Base-by-base conservation (phyloP, 1,140 invertebrate genomes). In the Homalodisca vitripennis region DNA sequence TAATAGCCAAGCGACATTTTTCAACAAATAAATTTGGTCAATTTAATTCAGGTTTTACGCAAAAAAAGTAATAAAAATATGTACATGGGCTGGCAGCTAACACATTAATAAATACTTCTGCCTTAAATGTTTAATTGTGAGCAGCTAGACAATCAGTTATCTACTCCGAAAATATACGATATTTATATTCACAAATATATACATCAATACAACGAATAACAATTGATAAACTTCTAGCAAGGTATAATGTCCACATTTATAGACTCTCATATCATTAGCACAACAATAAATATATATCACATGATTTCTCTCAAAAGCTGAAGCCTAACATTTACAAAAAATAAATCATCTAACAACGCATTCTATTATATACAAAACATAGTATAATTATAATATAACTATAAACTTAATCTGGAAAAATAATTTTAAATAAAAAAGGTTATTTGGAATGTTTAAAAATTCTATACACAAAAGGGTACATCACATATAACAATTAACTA, bases 231-330 rank as follows among this genome's bases (percentile, higher is more conserved):
- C 55, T 51, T 51, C 48, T 60, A 60, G 55, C 55, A 60, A 51
- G 55, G 27, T 60, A 60, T 60, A 60, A 51, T 51, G 55, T 60
- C 55, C 55, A 30, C n/a, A n/a, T 12, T 12, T 22, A 60, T 60
- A 60, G 55, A 60, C 55, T 60, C 27, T 51, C 29, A 60, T 60
- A 30, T 60, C 22, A 60, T 27, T 30, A 60, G 48, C 55, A 60
- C 55, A 60, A 60, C 55, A 60, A 60, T 60, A 60, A 60, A 60
- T 60, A 60, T 60, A 60, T 60, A 60, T 60, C 55, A 60, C 55
- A 60, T 60, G 27, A 51, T 51, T 51, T 14, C 22, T 60, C 55
- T 17, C 29, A 22, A 60, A 60, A 60, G 55, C 55, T 60, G 55
- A 60, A 60, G 55, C 55, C 27, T 60, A 41, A 41, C 24, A 60